A percentile compares a stretch with the other conserved stretches of the same genome.
Conservation (phyloP, 1,140 invertebrate genomes). For the Popillia japonica region DNA sequence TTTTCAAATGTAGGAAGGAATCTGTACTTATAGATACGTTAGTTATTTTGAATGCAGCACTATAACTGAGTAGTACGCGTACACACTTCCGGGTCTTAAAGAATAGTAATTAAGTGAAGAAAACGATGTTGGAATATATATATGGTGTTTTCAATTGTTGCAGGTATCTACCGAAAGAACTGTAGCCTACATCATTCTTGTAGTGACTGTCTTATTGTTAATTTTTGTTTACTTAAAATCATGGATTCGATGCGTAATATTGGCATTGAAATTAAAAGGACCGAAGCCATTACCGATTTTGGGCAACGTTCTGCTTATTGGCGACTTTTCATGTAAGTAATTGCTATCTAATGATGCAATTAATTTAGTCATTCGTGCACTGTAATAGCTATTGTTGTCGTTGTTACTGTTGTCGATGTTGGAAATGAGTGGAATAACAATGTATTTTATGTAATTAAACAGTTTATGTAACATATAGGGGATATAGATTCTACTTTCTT, state of each 20-base stretch:
- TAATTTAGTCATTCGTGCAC: too few species aligned
- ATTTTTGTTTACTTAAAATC: conserved; percentile 10
- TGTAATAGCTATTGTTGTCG: too few species aligned
- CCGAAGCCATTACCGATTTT: not conserved
- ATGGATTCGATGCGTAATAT: conserved; percentile 6
- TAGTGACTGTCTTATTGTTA: not conserved
- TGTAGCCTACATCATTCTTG: conserved; percentile 1
- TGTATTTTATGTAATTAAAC: too few species aligned
- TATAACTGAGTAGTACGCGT: not conserved
- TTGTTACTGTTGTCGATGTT: too few species aligned
- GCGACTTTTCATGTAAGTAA: not conserved
- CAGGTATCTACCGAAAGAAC: not conserved
- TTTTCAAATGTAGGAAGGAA: conserved; percentile 22
- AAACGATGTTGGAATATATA: conserved; percentile 3
- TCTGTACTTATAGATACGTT: not conserved
- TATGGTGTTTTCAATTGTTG: conserved; percentile 24
- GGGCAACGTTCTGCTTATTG: conserved; percentile 8
- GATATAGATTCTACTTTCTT: too few species aligned
- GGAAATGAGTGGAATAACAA: too few species aligned
- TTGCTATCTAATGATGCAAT: not conserved
- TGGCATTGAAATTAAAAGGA: not conserved
- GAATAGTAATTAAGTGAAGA: conserved; percentile 23
- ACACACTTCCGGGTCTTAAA: conserved; percentile 13
- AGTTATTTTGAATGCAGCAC: not conserved
- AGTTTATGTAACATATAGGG: too few species aligned